Evolutionary conservation across 2,888 invertebrate genomes (phyloP), one percentile per base, ranked within the genome.

Genomic region (Coenonympha arcania): DNA sequence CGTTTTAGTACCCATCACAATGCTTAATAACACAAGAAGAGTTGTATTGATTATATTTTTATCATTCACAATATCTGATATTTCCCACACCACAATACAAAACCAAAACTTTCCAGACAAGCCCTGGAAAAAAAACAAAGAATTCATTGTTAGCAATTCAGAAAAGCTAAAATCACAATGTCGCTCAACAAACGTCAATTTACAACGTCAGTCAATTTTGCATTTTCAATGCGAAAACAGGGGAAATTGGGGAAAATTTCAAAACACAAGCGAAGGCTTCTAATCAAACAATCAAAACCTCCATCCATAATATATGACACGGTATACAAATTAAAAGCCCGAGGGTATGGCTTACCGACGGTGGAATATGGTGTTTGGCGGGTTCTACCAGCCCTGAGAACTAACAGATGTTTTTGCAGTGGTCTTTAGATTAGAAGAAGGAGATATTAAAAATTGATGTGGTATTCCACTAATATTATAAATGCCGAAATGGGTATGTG

Each of bases 281-380:
- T 63, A 65, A 65, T 65, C 65, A 65, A 65, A 64, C 62, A 64
- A 61, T 64, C 64, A 63, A 64, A 64, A 65, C 65, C 66, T 64
- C 63, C 66, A 69, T 73, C 64, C 65, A 73, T 63, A 61, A 64
- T 63, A 58, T 51, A 61, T 55, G 46, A 59, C 56, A 58, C 55
- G 59, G 68, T 66, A 67, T 66, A 71, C 71, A 81, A 83, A 82
- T 82, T 76, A 77, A 75, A 77, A 70, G 76, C 78, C 69, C 65
- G 55, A 28, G 70, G 79, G 67, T 62, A 58, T 26, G 3, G 64
- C 64, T 66, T 66, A 61, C 60, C 59, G 54, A 61, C 68, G 68
- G 66, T 65, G n/a, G n/a, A n/a, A n/a, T n/a, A n/a, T n/a, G n/a
- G 65, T 71, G 76, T 70, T 73, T 73, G 70, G 73, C 62, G 69